Conservation (phyloP, 2,113 vertebrate species). For the Sterna hirundo region DNA sequence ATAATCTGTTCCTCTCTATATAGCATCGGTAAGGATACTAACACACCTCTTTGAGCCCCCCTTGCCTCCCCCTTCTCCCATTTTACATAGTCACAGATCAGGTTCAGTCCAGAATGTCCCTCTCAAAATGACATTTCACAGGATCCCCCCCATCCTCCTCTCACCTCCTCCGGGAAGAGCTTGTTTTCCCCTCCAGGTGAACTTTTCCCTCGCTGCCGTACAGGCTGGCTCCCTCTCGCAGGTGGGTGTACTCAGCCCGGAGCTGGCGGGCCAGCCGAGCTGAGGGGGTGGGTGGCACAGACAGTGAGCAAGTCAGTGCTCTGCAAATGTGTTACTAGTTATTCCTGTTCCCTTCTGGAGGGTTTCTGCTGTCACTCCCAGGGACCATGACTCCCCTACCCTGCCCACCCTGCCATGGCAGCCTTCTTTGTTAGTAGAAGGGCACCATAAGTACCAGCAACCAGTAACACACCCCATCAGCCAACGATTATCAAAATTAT, state of each 20-base stretch:
- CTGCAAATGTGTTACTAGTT: slow-evolving; percentile 9
- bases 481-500: neutral
- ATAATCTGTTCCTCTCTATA: neutral
- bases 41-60: neutral
- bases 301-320: neutral
- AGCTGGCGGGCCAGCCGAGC: neutral
- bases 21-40: fast-evolving
- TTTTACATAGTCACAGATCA: neutral
- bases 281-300: neutral
- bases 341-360: neutral
- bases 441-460: neutral
- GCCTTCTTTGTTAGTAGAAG: neutral
- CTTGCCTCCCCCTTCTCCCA: neutral
- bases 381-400: fast-evolving
- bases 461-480: neutral
- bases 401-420: fast-evolving
- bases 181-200: neutral
- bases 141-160: neutral
- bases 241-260: neutral
- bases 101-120: neutral
- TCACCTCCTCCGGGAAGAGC: neutral
- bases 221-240: neutral
- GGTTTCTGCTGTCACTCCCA: neutral
- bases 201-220: neutral
- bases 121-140: neutral